A percentile compares a stretch with the other conserved stretches of the same genome.
These are phyloP conservation scores for Molothrus aeneus DNA, from an alignment of 2,797 vertebrate species.

Conservation along the genomic window DNA sequence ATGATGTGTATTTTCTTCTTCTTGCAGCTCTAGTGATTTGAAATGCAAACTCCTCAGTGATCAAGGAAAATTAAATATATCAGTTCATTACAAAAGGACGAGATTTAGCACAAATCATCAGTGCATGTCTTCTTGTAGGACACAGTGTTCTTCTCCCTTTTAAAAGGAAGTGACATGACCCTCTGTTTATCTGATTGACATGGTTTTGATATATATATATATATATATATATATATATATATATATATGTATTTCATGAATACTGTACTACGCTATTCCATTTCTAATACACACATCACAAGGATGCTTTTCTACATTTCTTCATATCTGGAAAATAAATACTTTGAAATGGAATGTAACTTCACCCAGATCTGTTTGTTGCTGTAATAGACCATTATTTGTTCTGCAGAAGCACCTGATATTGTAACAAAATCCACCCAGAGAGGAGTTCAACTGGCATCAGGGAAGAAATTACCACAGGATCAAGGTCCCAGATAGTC, in stretches of 20 bases:
- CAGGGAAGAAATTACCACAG: background rate
- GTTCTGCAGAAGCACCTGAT: background rate
- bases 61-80: constrained; percentile 15
- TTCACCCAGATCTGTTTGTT: background rate
- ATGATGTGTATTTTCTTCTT: constrained; percentile 1
- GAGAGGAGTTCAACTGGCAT: background rate
- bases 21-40: constrained; percentile 7
- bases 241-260: background rate
- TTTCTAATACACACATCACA: background rate
- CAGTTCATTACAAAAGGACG: background rate
- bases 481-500: background rate
- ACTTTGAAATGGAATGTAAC: background rate
- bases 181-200: background rate
- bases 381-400: background rate
- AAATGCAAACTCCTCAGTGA: constrained; percentile 6
- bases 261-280: background rate
- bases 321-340: background rate
- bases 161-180: background rate
- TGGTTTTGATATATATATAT: background rate
- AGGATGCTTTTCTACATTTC: background rate
- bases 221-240: background rate
- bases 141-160: background rate
- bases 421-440: background rate
- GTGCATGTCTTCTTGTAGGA: background rate
- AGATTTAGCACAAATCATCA: background rate